Evolutionary conservation across 1,140 invertebrate genomes (phyloP).

Genomic region (Drosophila leontia): DNA sequence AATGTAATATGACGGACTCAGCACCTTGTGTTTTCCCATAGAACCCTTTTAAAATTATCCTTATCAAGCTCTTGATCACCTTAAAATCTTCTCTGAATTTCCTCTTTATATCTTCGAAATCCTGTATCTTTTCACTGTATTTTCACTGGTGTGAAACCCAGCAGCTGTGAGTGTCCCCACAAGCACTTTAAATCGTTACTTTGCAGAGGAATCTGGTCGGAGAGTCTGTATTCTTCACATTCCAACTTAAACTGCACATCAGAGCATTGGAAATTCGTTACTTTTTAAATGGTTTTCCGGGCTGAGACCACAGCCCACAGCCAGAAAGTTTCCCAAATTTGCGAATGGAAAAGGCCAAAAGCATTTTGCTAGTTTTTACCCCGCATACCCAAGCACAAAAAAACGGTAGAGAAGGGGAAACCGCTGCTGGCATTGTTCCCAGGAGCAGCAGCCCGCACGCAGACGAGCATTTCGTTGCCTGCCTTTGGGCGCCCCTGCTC

Average conservation of each 20-base stretch:
- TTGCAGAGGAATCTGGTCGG: conserved; percentile 1
- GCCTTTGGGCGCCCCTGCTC: conserved; percentile 46
- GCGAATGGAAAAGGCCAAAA: conserved; percentile 49
- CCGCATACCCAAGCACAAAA: background rate
- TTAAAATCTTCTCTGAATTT: background rate
- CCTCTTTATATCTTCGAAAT: background rate
- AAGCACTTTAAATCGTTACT: conserved; percentile 17
- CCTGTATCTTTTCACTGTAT: too few relatives aligned
- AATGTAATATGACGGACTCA: background rate
- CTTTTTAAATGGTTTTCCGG: conserved; percentile 30
- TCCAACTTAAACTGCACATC: conserved; percentile 21
- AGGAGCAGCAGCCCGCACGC: conserved; percentile 55
- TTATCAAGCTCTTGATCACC: too few relatives aligned
- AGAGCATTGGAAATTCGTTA: conserved; percentile 38
- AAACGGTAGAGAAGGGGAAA: conserved; percentile 13
- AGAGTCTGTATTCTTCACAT: background rate
- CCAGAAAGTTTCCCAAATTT: conserved; percentile 26
- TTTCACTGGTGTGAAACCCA: conserved; percentile 63
- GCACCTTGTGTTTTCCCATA: background rate
- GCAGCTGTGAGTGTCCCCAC: conserved; percentile 50
- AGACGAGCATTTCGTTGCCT: conserved; percentile 51
- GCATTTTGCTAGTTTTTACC: conserved; percentile 48
- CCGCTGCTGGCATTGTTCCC: conserved; percentile 61
- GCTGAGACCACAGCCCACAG: conserved; percentile 33
- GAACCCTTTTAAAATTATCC: background rate